Conservation (phyloP, 2,797 vertebrate genomes). For the Coluber constrictor region DNA sequence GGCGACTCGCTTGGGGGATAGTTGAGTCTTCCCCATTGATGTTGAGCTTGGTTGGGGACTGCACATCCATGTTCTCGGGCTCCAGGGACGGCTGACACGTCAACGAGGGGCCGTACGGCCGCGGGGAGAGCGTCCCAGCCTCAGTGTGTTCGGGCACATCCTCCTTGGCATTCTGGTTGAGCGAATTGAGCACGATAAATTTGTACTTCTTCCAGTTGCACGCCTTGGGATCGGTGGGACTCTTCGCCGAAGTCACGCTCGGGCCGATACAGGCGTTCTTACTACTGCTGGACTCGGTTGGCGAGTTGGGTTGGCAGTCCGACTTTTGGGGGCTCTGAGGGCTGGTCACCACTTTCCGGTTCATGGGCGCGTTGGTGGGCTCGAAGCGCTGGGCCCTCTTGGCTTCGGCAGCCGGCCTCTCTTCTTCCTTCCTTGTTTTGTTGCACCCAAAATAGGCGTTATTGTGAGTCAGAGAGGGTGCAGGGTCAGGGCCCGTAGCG, state of each 20-base stretch:
- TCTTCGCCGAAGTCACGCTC: slow-evolving; percentile 75
- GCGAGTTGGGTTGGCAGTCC: slow-evolving; percentile 95
- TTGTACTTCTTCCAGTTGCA: slow-evolving; percentile 99
- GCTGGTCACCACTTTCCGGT: slow-evolving; percentile 82
- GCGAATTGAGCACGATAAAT: slow-evolving; percentile 88
- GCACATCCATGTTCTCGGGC: slow-evolving; percentile 80
- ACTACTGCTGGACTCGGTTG: slow-evolving; percentile 94
- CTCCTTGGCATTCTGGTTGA: slow-evolving; percentile 80
- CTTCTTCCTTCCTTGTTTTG: slow-evolving; percentile 74
- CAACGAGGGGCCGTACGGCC: slow-evolving; percentile 64
- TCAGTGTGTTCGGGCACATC: slow-evolving; percentile 69
- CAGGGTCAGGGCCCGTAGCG: slow-evolving; percentile 74
- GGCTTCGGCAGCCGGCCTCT: slow-evolving; percentile 70
- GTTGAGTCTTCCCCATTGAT: slow-evolving; percentile 79
- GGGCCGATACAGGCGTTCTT: slow-evolving; percentile 81
- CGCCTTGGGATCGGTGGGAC: slow-evolving; percentile 80
- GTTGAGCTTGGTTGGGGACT: slow-evolving; percentile 77
- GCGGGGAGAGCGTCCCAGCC: slow-evolving; percentile 71
- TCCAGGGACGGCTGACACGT: slow-evolving; percentile 75
- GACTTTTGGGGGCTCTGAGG: slow-evolving; percentile 91
- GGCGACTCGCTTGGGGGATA: slow-evolving; percentile 78
- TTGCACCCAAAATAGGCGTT: slow-evolving; percentile 77
- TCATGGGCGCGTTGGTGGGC: slow-evolving; percentile 69
- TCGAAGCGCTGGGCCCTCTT: slow-evolving; percentile 75
- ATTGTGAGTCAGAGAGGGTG: slow-evolving; percentile 70